phyloP scores from a whole-genome alignment of 2,888 invertebrate species.

The Thecocarcelia acutangulata region DNA sequence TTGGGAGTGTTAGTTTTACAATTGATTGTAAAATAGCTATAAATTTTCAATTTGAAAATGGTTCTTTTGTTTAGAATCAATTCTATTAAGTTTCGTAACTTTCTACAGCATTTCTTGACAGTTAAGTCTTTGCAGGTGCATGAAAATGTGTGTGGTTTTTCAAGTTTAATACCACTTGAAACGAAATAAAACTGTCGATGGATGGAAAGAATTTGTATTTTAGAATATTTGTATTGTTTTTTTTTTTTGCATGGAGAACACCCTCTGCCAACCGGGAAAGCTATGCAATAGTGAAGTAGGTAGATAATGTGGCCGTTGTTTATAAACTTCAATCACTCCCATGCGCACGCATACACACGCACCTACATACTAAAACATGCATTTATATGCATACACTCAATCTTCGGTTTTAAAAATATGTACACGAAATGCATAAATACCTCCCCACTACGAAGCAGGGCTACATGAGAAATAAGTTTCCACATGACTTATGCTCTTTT shows the following conservation, averaged over 20 bases:
- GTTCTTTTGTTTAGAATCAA: slow-evolving; percentile 42
- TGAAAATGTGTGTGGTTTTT: neutral
- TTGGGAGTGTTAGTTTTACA: neutral
- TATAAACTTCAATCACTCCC: neutral
- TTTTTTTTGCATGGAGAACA: slow-evolving; percentile 16
- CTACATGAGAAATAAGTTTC: neutral
- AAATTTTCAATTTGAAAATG: slow-evolving; percentile 62
- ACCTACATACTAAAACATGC: no score
- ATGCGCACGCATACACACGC: neutral
- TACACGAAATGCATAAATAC: slow-evolving; percentile 23
- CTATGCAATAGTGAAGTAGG: slow-evolving; percentile 14
- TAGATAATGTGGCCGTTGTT: slow-evolving; percentile 10
- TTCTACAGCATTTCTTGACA: neutral
- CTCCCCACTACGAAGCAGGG: neutral
- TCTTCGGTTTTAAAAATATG: slow-evolving; percentile 24
- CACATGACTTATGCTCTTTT: slow-evolving; percentile 39
- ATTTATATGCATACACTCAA: neutral
- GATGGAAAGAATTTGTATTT: slow-evolving; percentile 37
- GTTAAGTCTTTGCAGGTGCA: no score
- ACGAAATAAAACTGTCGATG: slow-evolving; percentile 1
- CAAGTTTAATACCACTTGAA: slow-evolving; percentile 12
- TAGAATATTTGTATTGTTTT: slow-evolving; percentile 24
- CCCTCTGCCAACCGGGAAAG: slow-evolving; percentile 1
- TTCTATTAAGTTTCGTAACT: slow-evolving; percentile 13
- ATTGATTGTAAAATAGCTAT: slow-evolving; percentile 6